Evolutionary conservation across 2,797 vertebrate species (phyloP).

Genomic region (Tapera naevia): DNA sequence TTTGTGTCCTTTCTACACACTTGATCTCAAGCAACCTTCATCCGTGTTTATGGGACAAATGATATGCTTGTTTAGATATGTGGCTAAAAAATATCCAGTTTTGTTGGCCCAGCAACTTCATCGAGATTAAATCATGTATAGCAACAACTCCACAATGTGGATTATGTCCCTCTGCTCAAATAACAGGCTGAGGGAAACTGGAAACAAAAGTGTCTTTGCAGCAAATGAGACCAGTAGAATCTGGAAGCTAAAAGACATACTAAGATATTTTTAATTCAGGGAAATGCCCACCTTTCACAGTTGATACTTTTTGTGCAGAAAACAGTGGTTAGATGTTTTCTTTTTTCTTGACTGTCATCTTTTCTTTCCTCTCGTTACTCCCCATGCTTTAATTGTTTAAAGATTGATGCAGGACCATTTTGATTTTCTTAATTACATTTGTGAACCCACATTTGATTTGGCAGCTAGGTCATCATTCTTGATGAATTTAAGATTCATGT

Average conservation of each 20-base stretch:
- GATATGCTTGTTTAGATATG: neutral
- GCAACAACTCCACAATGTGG: neutral
- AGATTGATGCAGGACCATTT: neutral
- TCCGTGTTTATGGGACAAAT: neutral
- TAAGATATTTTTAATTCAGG: neutral
- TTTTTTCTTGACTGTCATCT: neutral
- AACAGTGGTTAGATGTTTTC: neutral
- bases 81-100: neutral
- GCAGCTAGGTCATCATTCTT: neutral
- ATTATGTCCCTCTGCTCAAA: neutral
- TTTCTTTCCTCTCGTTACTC: neutral
- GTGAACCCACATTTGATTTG: conserved; percentile 8
- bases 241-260: neutral
- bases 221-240: neutral
- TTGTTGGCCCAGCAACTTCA: neutral
- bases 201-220: neutral
- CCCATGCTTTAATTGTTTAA: conserved; percentile 12
- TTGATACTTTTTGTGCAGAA: neutral
- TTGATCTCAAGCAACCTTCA: neutral
- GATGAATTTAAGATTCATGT: neutral
- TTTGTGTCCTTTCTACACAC: neutral
- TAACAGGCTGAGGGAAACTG: neutral
- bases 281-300: neutral
- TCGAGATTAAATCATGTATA: neutral
- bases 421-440: conserved; percentile 53